Evolutionary conservation across 2,113 vertebrate genomes (phyloP), one percentile per base, ranked within the genome.

Genomic region (Clarias macrocephalus): DNA sequence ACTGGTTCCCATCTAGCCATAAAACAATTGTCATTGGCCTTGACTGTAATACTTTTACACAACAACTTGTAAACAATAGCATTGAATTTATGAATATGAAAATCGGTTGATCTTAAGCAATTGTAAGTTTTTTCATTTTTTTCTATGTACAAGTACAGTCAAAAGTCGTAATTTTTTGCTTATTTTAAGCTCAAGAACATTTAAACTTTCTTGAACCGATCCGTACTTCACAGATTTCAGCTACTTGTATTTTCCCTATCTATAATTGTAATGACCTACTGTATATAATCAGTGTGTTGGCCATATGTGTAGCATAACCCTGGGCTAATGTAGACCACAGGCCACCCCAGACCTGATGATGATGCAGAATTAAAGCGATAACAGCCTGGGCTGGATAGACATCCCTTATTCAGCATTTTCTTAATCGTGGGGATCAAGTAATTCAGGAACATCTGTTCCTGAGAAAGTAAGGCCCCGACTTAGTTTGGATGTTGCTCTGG

Each of bases 371-470:
- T 9, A 42, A 73, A 42, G 33, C 2, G 8, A 42, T 42, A 42
- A 73, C 70, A 73, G 18, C 33, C 42, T 8, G 3, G 8, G 37
- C 33, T 37, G 16, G 3, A 3, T 10, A 73, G 33, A 42, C 3
- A 42, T 21, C 18, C 70, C 33, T 73, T 23, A 42, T 23, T 73
- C 70, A 73, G 70, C 70, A 73, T 72, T 72, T 18, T 72, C 7
- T 72, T 19, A 72, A 42, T 23, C 11, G 19, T 42, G 18, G 18
- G 7, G 68, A 33, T 37, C 68, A 70, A 6, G 30, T 37, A 70
- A 73, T 73, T 73, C 3, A 42, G 70, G 18, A 73, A 73, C 66
- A 70, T 73, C 70, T 73, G 70, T 73, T 73, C 42, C 9, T 73
- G 33, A 73, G 70, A 73, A 42, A 42, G 33, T 42, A 37, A 37